Evolutionary conservation across 2,113 vertebrate species (phyloP).

Genomic region (Tachuris rubrigastra): DNA sequence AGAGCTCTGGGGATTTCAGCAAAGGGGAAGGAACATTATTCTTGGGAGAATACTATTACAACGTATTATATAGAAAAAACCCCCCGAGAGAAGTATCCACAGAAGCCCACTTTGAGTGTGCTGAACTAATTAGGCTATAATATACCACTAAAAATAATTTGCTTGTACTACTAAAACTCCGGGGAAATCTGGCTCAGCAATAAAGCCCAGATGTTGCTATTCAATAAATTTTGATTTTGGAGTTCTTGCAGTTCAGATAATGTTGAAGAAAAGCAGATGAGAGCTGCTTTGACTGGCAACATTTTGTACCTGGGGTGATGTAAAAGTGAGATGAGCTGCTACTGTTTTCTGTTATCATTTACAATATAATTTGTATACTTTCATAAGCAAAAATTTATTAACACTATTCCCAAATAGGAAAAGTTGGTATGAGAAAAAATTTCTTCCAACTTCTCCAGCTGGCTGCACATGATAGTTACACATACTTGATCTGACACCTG

Average conservation of each 20-base stretch:
- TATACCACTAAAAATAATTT: slow-evolving; percentile 48
- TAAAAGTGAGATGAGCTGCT: slow-evolving; percentile 20
- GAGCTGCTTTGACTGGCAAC: background rate
- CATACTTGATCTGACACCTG: background rate
- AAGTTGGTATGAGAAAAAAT: background rate
- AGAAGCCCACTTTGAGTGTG: background rate
- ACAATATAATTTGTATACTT: background rate
- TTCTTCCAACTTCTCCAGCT: background rate
- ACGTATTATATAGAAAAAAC: background rate
- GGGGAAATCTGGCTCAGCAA: slow-evolving; percentile 8
- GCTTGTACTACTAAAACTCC: slow-evolving; percentile 24
- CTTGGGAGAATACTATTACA: background rate
- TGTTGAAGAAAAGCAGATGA: slow-evolving; percentile 14
- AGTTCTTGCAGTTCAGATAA: slow-evolving; percentile 24
- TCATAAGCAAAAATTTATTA: background rate
- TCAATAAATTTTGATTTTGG: slow-evolving; percentile 9
- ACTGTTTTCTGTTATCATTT: background rate
- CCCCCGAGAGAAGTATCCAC: background rate
- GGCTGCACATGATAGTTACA: background rate
- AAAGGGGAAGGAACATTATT: background rate
- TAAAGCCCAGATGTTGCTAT: slow-evolving; percentile 48
- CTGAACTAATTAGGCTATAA: background rate
- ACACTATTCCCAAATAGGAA: background rate
- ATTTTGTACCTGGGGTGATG: slow-evolving; percentile 18
- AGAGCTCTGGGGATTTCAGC: background rate